Conservation (phyloP, 2,888 invertebrate species). For the Xestia sexstrigata region DNA sequence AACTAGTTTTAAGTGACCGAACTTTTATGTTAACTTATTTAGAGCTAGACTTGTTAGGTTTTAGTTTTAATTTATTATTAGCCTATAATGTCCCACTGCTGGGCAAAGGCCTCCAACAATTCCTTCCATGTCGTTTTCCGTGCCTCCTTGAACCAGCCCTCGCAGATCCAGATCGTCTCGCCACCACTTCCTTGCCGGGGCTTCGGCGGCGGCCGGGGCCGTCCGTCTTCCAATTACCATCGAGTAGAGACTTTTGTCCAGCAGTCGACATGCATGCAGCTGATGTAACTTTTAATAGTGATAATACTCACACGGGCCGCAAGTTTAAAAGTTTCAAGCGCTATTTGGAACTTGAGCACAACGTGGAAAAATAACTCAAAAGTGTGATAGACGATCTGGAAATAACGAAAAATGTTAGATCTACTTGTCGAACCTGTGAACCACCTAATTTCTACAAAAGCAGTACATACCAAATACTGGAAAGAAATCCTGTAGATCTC, state of each 20-base stretch:
- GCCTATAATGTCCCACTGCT: no score
- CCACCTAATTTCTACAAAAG: not conserved
- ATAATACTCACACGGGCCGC: conserved; percentile 13
- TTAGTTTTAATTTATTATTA: no score
- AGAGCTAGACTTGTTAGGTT: not conserved
- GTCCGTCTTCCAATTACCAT: no score
- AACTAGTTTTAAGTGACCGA: not conserved
- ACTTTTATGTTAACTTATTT: not conserved
- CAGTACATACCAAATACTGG: conserved; percentile 8
- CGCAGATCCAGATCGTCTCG: no score
- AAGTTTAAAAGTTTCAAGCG: conserved; percentile 2
- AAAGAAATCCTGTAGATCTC: conserved; percentile 9
- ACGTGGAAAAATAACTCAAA: conserved; percentile 19
- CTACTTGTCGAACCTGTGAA: not conserved
- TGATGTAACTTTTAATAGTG: not conserved
- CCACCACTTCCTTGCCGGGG: no score
- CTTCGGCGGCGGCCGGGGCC: no score
- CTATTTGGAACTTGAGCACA: conserved; percentile 24
- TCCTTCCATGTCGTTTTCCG: no score
- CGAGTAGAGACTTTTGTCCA: no score
- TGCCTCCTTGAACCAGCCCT: no score
- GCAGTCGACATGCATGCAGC: no score
- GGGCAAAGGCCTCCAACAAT: no score
- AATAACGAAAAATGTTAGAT: not conserved
- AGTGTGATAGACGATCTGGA: conserved; percentile 14